These are phyloP conservation scores for Mastacembelus armatus DNA, from an alignment of 2,797 vertebrate genomes.

Conservation along the genomic window DNA sequence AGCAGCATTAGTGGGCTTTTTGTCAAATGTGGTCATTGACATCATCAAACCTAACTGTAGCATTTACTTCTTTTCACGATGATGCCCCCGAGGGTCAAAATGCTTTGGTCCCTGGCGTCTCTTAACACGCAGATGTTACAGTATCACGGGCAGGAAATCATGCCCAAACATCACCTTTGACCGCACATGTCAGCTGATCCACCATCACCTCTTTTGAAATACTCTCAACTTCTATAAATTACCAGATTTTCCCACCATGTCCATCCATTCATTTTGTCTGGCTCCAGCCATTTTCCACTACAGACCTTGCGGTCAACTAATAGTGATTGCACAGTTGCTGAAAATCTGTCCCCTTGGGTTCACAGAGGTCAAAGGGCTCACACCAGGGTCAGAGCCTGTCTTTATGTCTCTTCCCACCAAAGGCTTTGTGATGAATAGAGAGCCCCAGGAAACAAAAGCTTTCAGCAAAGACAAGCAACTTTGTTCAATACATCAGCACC, in stretches of 20 bases:
- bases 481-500: conserved; percentile 94
- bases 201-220: conserved; percentile 94
- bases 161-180: conserved; percentile 94
- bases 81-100: conserved; percentile 86
- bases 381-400: conserved; percentile 91
- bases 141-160: conserved; percentile 93
- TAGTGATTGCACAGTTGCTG: conserved; percentile 90
- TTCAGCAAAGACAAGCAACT: conserved; percentile 94
- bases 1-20: conserved; percentile 49
- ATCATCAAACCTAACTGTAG: conserved; percentile 83
- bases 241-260: conserved; percentile 95
- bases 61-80: conserved; percentile 70
- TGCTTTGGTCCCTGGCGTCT: conserved; percentile 87
- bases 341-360: conserved; percentile 92
- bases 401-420: conserved; percentile 93
- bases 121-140: conserved; percentile 98
- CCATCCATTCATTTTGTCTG: conserved; percentile 84
- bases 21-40: conserved; percentile 80
- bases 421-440: conserved; percentile 97
- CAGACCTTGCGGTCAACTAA: conserved; percentile 84
- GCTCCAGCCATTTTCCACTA: conserved; percentile 85
- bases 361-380: conserved; percentile 93
- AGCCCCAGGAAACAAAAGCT: conserved; percentile 90
- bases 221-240: conserved; percentile 94
- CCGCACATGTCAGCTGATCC: conserved; percentile 94